These are phyloP conservation scores for Chamaea fasciata DNA, from an alignment of 2,113 vertebrate species.

Conservation along the genomic window DNA sequence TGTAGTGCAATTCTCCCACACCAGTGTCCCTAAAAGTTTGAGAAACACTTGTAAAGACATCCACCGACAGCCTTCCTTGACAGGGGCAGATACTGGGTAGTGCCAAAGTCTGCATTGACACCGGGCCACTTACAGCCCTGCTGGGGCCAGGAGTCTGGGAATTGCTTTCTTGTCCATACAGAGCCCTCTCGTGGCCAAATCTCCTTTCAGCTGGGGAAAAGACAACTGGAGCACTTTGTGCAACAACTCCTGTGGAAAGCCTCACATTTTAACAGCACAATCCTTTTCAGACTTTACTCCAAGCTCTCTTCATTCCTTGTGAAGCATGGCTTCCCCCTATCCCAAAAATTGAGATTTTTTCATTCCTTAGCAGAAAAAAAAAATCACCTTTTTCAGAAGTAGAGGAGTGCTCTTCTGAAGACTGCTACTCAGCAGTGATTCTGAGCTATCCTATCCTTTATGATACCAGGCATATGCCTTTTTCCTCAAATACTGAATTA, in stretches of 20 bases:
- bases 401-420: not conserved
- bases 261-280: not conserved
- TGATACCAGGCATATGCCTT: not conserved
- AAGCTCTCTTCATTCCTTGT: not conserved
- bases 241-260: not conserved
- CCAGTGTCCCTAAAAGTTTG: not conserved
- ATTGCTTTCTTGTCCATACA: not conserved
- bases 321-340: not conserved
- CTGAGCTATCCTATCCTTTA: not conserved
- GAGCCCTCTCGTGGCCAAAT: slow-evolving; percentile 31
- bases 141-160: not conserved
- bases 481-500: not conserved
- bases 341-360: rapidly evolving
- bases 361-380: not conserved
- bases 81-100: rapidly evolving
- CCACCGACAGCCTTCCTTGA: not conserved
- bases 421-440: not conserved
- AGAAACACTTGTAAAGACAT: not conserved
- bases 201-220: not conserved
- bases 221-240: rapidly evolving
- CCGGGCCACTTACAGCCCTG: rapidly evolving
- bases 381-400: not conserved
- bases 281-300: not conserved
- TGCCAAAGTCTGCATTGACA: not conserved
- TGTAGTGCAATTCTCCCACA: not conserved